Evolutionary conservation across 1,140 invertebrate species (phyloP).

Genomic region (Lasioglossum albipes): DNA sequence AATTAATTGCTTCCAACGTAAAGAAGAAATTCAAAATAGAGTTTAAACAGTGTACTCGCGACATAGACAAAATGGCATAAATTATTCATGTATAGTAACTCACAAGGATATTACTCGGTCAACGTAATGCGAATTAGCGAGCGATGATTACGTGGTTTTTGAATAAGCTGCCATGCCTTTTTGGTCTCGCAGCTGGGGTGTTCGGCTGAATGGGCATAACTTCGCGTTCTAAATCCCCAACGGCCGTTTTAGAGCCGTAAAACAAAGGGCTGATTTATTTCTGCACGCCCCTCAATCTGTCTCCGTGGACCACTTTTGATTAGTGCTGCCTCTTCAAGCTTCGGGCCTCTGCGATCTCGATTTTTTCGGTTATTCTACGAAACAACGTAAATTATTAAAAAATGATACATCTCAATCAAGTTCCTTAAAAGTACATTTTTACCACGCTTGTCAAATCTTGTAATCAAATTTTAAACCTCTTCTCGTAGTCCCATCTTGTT

Average conservation of each 20-base stretch:
- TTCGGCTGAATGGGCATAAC: conserved; percentile 71
- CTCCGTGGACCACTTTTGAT: conserved; percentile 73
- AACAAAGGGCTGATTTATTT: conserved; percentile 77
- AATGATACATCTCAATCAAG: no score
- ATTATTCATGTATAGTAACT: neutral
- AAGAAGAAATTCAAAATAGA: neutral
- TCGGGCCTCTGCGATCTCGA: neutral
- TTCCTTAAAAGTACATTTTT: no score
- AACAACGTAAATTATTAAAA: no score
- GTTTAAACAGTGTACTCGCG: no score
- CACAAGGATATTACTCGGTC: no score
- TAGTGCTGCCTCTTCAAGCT: conserved; percentile 59
- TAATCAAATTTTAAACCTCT: no score
- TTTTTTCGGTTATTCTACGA: no score
- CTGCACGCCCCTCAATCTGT: conserved; percentile 70
- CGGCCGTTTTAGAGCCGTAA: conserved; percentile 72
- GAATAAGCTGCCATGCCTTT: conserved; percentile 52
- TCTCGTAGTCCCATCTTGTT: no score
- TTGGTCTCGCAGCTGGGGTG: conserved; percentile 69
- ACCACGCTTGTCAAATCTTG: no score
- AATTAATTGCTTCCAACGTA: no score
- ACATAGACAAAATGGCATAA: no score
- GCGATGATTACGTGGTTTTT: conserved; percentile 32
- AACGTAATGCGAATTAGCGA: neutral
- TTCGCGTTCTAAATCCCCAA: conserved; percentile 69